Percentiles rank a stretch among this genome's conserved stretches.
phyloP scores from a whole-genome alignment of 2,888 invertebrate genomes.

The Disparrhopalites patrizii region DNA sequence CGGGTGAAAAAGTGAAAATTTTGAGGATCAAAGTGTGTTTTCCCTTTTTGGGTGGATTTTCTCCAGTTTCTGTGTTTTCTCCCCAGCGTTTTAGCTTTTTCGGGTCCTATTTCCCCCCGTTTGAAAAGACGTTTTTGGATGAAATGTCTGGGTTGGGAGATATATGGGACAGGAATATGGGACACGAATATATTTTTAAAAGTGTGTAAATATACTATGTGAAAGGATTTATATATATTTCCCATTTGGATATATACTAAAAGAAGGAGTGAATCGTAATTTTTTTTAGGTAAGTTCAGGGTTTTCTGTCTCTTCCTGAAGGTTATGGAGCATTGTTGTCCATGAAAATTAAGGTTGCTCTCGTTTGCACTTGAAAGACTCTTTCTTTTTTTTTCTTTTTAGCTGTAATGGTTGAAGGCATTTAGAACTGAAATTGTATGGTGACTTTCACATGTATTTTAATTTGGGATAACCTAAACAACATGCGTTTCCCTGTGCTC shows the following conservation, averaged over 20 bases:
- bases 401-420: conserved; percentile 14
- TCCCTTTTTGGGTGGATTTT: too few species aligned
- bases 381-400: too few species aligned
- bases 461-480: too few species aligned
- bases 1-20: too few species aligned
- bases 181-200: background rate
- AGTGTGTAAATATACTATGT: background rate
- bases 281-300: conserved; percentile 23
- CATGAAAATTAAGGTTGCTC: conserved; percentile 30
- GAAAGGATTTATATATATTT: background rate
- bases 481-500: conserved; percentile 9
- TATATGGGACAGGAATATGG: background rate
- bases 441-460: conserved; percentile 6
- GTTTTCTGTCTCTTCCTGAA: conserved; percentile 16
- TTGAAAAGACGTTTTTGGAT: too few species aligned
- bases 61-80: too few species aligned
- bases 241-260: background rate
- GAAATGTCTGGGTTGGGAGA: too few species aligned
- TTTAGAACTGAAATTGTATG: too few species aligned
- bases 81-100: too few species aligned
- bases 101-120: too few species aligned
- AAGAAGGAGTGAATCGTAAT: background rate
- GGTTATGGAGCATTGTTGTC: conserved; percentile 20
- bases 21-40: too few species aligned
- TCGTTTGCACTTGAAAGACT: conserved; percentile 25